phyloP scores from a whole-genome alignment of 2,113 vertebrate species.

The Microtus ochrogaster region DNA sequence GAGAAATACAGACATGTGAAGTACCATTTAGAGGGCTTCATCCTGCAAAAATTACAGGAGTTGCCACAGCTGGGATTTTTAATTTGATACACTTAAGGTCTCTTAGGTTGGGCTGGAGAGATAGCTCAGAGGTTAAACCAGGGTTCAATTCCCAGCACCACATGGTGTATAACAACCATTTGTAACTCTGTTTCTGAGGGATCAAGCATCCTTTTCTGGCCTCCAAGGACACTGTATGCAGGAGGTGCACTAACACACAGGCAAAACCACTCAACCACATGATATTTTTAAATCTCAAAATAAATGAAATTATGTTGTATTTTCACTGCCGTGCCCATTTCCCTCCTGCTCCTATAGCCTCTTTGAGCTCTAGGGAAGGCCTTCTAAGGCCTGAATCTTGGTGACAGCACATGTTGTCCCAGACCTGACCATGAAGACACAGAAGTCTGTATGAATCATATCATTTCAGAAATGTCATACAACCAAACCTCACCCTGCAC shows the following conservation, averaged over 20 bases:
- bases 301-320: no score
- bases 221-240: background rate
- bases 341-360: no score
- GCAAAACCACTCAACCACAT: no score
- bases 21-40: background rate
- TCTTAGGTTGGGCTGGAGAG: background rate
- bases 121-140: background rate
- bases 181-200: background rate
- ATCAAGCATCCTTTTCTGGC: background rate
- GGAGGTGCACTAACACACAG: background rate
- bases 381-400: no score
- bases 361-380: no score
- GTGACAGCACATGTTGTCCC: background rate
- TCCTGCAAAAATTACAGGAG: background rate
- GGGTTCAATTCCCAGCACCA: background rate
- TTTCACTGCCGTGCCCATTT: no score
- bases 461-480: background rate
- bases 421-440: background rate
- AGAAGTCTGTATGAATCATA: background rate
- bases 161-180: background rate
- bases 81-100: background rate
- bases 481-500: background rate
- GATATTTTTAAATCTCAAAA: no score
- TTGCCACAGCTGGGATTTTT: background rate
- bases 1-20: background rate